Base-by-base conservation (phyloP, 2,888 invertebrate genomes). In the Agrilus cyanescens region DNA sequence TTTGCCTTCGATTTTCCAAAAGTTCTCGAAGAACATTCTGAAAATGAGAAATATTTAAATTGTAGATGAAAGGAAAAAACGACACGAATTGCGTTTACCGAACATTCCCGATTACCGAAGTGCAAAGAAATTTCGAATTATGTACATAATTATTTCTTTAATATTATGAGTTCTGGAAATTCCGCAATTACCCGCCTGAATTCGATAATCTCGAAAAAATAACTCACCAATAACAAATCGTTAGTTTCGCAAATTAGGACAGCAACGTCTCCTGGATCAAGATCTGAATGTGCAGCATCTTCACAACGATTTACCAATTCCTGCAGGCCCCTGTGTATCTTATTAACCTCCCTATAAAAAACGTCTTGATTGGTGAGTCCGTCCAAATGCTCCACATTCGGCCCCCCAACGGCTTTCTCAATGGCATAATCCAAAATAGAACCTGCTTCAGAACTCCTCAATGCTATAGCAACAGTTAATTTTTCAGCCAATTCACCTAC, bases 401-500 rank as follows among this genome's bases (percentile, higher is more conserved):
- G 63, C 15, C 66, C 57, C 7, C 61, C 57, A 2, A 80, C 65
- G 1, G 74, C 72, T 29, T 65, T 61, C 47, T 73, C 72, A 8
- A 83, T 74, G 12, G 76, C 76, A 41, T 68, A 78, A 74, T 48
- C 81, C 62, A 46, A 72, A 48, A 53, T 65, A 55, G 62, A 72
- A 70, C 72, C 71, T 37, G 66, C 60, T 43, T 78, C 85, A 42
- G 80, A 67, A 39, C 73, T 72, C 50, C 83, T 75, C 50, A 93
- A 68, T 1, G 83, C 73, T 13, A 78, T 69, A 1, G 86, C 85
- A 1, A 82, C 83, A 12, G 82, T 74, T 45, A 90, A 73, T 64
- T 85, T 86, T 65, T 91, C 93, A 5, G 82, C 79, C 56, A 86
- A 79, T 62, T 82, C 84, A 47, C 80, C 58, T 54, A 52, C 40